Evolutionary conservation across 2,888 invertebrate species (phyloP).

Genomic region (Portevinia maculata): DNA sequence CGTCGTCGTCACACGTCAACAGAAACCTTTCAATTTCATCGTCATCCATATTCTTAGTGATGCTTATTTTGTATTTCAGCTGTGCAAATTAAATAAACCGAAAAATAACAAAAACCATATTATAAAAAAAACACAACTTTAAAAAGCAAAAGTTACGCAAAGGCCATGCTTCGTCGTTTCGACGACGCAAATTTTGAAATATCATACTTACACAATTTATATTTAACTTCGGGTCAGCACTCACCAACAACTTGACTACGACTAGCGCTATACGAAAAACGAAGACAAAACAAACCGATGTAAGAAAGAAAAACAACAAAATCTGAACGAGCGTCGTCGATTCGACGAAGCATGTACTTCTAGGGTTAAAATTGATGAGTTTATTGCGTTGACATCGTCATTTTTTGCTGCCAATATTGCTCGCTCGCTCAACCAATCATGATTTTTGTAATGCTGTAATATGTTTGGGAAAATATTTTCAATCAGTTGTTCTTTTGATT

Average conservation of each 20-base stretch:
- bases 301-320: background rate
- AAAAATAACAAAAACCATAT: constrained; percentile 9
- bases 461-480: too few species aligned
- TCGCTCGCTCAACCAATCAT: too few species aligned
- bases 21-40: constrained; percentile 18
- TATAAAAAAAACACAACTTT: too few species aligned
- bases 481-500: too few species aligned
- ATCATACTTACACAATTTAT: constrained; percentile 5
- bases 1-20: constrained; percentile 19
- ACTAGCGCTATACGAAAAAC: too few species aligned
- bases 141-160: constrained; percentile 1
- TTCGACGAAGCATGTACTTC: too few species aligned
- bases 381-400: too few species aligned
- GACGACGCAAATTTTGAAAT: too few species aligned
- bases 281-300: background rate
- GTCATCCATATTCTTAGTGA: constrained; percentile 16
- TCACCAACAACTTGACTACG: constrained; percentile 2
- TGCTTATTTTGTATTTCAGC: constrained; percentile 16
- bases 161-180: background rate
- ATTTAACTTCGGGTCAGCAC: background rate
- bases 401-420: too few species aligned
- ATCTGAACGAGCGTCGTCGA: too few species aligned
- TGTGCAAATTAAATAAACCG: constrained; percentile 18
- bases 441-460: too few species aligned
- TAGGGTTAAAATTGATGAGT: too few species aligned